Evolutionary conservation across 1,140 invertebrate species (phyloP), one percentile per base, ranked within the genome.

Genomic region (Antheraea mylitta): DNA sequence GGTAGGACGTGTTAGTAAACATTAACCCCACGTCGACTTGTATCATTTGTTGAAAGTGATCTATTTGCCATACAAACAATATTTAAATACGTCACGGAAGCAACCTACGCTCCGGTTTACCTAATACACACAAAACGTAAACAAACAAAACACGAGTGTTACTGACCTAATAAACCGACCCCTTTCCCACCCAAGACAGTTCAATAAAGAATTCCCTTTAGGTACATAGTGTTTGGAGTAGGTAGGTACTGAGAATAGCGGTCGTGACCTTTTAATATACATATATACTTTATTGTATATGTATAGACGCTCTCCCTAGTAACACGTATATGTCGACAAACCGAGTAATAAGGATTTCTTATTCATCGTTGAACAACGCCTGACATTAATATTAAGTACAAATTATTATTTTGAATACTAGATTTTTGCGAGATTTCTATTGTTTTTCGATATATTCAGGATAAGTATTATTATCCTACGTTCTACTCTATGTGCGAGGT

Each of bases 121-220:
- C 9, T 3, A n/a, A 53, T 30, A 19, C 30, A 37, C 65, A 30
- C 22, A 19, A 64, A 75, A 71, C 85, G 83, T 90, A 89, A 88
- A 88, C 87, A 88, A 86, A 90, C 83, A 75, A 80, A 87, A 85
- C 84, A 85, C 82, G 83, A 89, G 86, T 89, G 86, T 88, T 89
- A 90, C 87, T 92, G 90, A 92, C 90, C 90, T 90, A 92, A 89
- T 92, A 92, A 90, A 86, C 74, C 85, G 84, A 88, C 88, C 90
- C 90, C 87, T 90, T 89, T 89, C 75, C 80, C 84, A 83, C 85
- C 83, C 87, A 90, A 90, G 87, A 89, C 82, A 76, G 85, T 85
- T 89, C 85, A 89, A 90, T 90, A 92, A 89, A 90, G 88, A 90
- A 89, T 85, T 90, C 88, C 85, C 83, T 89, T 81, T 89, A 85